Conservation (phyloP, 2,113 vertebrate genomes). For the Rhinolophus ferrumequinum region DNA sequence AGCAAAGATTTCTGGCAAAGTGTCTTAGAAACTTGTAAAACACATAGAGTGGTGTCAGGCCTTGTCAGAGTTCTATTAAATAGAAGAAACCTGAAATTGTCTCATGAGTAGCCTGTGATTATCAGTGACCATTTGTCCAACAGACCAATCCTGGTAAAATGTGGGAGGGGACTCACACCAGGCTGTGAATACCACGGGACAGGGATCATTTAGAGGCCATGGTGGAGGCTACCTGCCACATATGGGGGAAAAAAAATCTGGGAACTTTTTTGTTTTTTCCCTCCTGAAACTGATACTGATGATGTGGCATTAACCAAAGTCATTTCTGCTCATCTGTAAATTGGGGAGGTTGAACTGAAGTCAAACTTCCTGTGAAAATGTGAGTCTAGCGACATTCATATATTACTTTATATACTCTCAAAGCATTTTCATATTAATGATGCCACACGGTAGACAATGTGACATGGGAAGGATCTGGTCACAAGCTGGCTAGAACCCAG, state of each 20-base stretch:
- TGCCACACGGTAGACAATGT: neutral
- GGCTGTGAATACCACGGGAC: neutral
- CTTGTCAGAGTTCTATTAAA: neutral
- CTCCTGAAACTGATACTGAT: neutral
- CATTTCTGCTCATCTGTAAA: constrained; percentile 10
- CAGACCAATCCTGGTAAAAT: neutral
- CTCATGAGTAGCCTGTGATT: neutral
- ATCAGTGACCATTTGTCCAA: neutral
- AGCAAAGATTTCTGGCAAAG: neutral
- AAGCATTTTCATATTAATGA: neutral
- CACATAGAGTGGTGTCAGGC: neutral
- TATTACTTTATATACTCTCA: neutral
- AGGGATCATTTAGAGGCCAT: neutral
- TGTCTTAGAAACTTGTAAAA: neutral
- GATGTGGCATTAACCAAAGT: neutral
- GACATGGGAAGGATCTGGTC: neutral
- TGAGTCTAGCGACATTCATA: neutral
- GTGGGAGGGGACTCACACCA: fast-evolving
- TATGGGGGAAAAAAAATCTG: neutral
- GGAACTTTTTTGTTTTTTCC: neutral
- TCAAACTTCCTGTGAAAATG: neutral
- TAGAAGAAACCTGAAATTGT: neutral
- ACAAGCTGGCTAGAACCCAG: neutral
- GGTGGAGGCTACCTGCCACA: neutral
- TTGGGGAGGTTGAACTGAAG: neutral